Conservation (phyloP, 2,888 invertebrate genomes). For the Sinelater perroti region DNA sequence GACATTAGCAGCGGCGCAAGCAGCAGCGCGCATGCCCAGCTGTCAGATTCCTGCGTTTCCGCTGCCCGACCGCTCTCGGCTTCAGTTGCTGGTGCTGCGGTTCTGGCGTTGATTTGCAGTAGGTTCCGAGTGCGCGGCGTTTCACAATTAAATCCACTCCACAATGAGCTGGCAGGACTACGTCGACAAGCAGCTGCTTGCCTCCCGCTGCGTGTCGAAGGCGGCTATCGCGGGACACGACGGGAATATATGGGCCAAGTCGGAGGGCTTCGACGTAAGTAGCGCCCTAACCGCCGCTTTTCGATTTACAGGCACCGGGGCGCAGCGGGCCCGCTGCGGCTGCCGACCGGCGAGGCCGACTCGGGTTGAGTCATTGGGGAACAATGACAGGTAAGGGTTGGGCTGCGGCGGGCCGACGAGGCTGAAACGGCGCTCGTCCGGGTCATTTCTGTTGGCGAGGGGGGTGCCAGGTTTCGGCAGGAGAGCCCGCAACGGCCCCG, state of each 20-base stretch:
- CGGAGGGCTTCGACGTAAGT: slow-evolving; percentile 93
- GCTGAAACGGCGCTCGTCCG: background rate
- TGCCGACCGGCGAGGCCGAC: too few species aligned
- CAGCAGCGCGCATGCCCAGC: slow-evolving; percentile 46
- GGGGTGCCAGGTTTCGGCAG: background rate
- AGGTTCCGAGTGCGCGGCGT: slow-evolving; percentile 55
- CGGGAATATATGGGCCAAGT: slow-evolving; percentile 95
- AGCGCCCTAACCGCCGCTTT: too few species aligned
- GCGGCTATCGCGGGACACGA: slow-evolving; percentile 95
- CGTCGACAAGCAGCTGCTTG: slow-evolving; percentile 96
- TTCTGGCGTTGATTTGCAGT: slow-evolving; percentile 45
- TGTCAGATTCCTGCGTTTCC: slow-evolving; percentile 54
- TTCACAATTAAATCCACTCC: slow-evolving; percentile 50
- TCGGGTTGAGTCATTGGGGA: slow-evolving; percentile 33
- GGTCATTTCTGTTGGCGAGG: background rate
- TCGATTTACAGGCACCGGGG: too few species aligned
- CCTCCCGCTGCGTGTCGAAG: slow-evolving; percentile 93
- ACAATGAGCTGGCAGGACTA: slow-evolving; percentile 98
- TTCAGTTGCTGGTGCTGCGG: slow-evolving; percentile 51
- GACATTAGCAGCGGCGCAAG: slow-evolving; percentile 18
- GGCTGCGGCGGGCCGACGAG: slow-evolving; percentile 25
- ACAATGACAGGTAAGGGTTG: slow-evolving; percentile 40
- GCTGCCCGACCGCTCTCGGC: slow-evolving; percentile 46
- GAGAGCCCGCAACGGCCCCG: background rate
- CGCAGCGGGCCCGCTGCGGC: too few species aligned